These are phyloP conservation scores for Hedychridium roseum DNA, from an alignment of 2,888 invertebrate species.

Conservation along the genomic window DNA sequence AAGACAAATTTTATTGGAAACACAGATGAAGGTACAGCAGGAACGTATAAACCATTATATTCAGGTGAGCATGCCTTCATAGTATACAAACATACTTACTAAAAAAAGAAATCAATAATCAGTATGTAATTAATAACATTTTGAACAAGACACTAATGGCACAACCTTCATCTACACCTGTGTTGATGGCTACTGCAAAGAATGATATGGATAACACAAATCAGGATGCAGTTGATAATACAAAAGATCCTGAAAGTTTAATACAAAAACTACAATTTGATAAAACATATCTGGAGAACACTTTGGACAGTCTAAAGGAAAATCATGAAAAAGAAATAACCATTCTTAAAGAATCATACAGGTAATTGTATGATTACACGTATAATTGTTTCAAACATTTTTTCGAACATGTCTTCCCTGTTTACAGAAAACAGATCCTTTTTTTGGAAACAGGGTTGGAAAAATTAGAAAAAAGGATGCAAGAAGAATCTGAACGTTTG, in stretches of 20 bases:
- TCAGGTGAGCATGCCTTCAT: slow-evolving; percentile 39
- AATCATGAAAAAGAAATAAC: slow-evolving; percentile 53
- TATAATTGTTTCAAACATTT: neutral
- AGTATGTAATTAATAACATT: slow-evolving; percentile 8
- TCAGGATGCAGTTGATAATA: slow-evolving; percentile 22
- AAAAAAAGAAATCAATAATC: neutral
- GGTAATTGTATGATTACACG: slow-evolving; percentile 34
- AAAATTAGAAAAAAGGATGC: slow-evolving; percentile 47
- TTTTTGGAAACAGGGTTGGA: slow-evolving; percentile 45
- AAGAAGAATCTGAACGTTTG: slow-evolving; percentile 44
- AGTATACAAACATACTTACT: neutral
- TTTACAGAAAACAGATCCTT: slow-evolving; percentile 48
- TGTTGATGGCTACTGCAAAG: slow-evolving; percentile 1
- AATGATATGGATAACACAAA: slow-evolving; percentile 17
- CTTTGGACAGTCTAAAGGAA: slow-evolving; percentile 46
- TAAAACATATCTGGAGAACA: slow-evolving; percentile 50
- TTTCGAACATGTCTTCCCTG: neutral
- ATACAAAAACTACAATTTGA: slow-evolving; percentile 48
- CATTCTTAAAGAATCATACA: slow-evolving; percentile 53
- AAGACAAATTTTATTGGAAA: slow-evolving; percentile 49
- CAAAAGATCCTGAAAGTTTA: slow-evolving; percentile 35
- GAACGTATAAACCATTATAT: slow-evolving; percentile 53
- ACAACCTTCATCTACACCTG: slow-evolving; percentile 41
- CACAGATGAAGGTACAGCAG: slow-evolving; percentile 55
- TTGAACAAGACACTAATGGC: slow-evolving; percentile 50